phyloP scores from a whole-genome alignment of 1,140 invertebrate genomes.

The Colletes latitarsis region DNA sequence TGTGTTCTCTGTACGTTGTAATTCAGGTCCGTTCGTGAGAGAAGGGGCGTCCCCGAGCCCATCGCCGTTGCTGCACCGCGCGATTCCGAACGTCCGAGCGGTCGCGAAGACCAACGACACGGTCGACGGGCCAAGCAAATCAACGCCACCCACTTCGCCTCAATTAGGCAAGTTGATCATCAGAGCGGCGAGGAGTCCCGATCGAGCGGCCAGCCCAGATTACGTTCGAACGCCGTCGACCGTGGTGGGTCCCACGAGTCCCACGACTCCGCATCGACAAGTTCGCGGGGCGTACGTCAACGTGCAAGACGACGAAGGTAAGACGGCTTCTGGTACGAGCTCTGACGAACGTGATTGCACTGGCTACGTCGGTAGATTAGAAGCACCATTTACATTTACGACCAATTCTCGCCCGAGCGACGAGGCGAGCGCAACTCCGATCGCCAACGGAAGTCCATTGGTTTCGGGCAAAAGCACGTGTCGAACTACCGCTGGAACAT shows the following conservation, averaged over 20 bases:
- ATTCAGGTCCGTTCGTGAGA: constrained; percentile 78
- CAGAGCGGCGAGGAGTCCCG: constrained; percentile 81
- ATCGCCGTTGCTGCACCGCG: constrained; percentile 79
- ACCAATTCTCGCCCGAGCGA: constrained; percentile 45
- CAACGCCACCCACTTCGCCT: constrained; percentile 65
- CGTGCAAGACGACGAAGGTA: constrained; percentile 85
- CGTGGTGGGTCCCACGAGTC: constrained; percentile 83
- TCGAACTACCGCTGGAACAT: not conserved
- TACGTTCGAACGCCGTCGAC: constrained; percentile 83
- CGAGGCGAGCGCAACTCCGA: constrained; percentile 16
- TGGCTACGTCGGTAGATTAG: constrained; percentile 72
- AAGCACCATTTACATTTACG: constrained; percentile 54
- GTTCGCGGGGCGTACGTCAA: constrained; percentile 86
- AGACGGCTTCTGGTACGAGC: constrained; percentile 82
- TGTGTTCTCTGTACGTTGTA: not conserved
- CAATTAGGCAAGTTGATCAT: constrained; percentile 84
- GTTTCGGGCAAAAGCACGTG: constrained; percentile 21
- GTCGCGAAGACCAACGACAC: constrained; percentile 73
- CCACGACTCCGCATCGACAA: constrained; percentile 72
- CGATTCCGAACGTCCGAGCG: constrained; percentile 75
- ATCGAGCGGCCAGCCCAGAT: constrained; percentile 83
- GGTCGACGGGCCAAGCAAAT: constrained; percentile 74
- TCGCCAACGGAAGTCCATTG: constrained; percentile 11
- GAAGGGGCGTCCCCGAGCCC: constrained; percentile 75
- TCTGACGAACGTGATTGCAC: constrained; percentile 72